These are phyloP conservation scores for Drosophila hydei DNA, from an alignment of 1,140 invertebrate species.

Conservation along the genomic window DNA sequence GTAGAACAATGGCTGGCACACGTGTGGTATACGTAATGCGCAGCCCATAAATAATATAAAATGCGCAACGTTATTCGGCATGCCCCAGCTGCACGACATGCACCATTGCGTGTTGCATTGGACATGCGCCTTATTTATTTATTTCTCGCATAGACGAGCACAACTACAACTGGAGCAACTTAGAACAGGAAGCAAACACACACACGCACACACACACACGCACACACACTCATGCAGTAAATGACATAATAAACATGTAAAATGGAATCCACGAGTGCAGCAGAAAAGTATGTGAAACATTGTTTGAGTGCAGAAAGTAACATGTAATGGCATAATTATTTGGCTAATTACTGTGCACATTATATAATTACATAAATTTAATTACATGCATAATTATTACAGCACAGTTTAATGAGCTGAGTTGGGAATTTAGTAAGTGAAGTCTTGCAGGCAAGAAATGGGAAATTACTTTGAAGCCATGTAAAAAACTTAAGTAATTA, in stretches of 20 bases:
- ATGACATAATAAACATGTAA: constrained; percentile 9
- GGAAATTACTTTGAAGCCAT: too few species aligned
- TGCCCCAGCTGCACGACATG: constrained; percentile 31
- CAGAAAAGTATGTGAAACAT: constrained; percentile 1
- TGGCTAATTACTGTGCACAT: not conserved
- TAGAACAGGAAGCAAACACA: constrained; percentile 25
- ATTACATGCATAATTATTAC: not conserved
- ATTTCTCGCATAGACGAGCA: constrained; percentile 54
- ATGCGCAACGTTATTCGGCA: constrained; percentile 33
- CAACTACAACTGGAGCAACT: constrained; percentile 21
- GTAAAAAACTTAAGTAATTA: too few species aligned
- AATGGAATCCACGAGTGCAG: not conserved
- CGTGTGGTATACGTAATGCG: constrained; percentile 62
- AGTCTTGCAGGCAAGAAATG: too few species aligned
- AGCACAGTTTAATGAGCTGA: not conserved
- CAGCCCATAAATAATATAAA: constrained; percentile 69
- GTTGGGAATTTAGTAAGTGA: too few species aligned
- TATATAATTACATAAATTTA: constrained; percentile 5
- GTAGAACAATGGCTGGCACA: constrained; percentile 18
- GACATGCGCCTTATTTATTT: constrained; percentile 42
- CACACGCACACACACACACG: constrained; percentile 3
- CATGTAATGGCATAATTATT: constrained; percentile 4
- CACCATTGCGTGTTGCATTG: constrained; percentile 57
- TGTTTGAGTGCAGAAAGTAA: not conserved
- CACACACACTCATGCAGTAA: not conserved